Evolutionary conservation across 2,888 invertebrate genomes (phyloP).

Genomic region (Caenorhabditis sp.): DNA sequence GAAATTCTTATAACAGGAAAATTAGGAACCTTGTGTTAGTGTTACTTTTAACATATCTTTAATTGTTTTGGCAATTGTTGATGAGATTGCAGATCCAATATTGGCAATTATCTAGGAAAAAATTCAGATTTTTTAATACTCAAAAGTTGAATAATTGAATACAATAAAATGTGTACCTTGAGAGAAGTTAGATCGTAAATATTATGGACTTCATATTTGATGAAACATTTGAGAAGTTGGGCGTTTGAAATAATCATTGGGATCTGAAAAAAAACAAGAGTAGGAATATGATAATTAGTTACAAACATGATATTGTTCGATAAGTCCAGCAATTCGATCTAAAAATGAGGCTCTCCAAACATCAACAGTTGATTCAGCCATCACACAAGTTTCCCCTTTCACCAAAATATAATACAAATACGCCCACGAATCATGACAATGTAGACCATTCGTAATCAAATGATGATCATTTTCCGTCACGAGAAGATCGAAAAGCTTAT

Average conservation of each 20-base stretch:
- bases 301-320: slow-evolving; percentile 41
- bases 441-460: slow-evolving; percentile 37
- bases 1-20: no score
- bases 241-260: slow-evolving; percentile 35
- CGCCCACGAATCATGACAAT: slow-evolving; percentile 32
- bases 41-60: slow-evolving; percentile 25
- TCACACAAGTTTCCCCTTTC: slow-evolving; percentile 36
- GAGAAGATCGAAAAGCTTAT: slow-evolving; percentile 26
- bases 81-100: slow-evolving; percentile 28
- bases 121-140: slow-evolving; percentile 5
- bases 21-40: slow-evolving; percentile 47
- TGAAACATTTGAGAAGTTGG: slow-evolving; percentile 42
- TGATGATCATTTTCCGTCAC: slow-evolving; percentile 20
- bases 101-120: slow-evolving; percentile 28
- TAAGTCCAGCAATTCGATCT: slow-evolving; percentile 40
- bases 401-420: slow-evolving; percentile 31
- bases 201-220: slow-evolving; percentile 46
- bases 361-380: slow-evolving; percentile 39
- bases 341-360: slow-evolving; percentile 46
- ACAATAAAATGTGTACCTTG: no score
- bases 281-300: not conserved
- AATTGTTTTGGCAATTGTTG: slow-evolving; percentile 17
- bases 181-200: slow-evolving; percentile 39
- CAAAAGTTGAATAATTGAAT: no score
- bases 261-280: slow-evolving; percentile 16